phyloP scores from a whole-genome alignment of 2,797 vertebrate species.

The Salarias fasciatus region DNA sequence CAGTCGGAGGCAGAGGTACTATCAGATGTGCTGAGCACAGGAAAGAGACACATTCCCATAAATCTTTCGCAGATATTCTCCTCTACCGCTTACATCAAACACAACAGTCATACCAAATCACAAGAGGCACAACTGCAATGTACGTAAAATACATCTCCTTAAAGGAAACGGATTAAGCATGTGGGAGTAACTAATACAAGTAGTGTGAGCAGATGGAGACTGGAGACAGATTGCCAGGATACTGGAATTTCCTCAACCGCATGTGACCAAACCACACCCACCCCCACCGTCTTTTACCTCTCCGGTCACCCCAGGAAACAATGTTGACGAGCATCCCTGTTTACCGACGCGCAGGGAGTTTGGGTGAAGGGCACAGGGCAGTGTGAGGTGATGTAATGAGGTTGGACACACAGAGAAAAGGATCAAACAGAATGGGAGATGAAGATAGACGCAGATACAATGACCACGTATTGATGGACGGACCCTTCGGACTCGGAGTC shows the following conservation, averaged over 20 bases:
- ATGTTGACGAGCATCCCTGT: slow-evolving; percentile 34
- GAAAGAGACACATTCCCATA: slow-evolving; percentile 67
- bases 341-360: slow-evolving; percentile 25
- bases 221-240: slow-evolving; percentile 3
- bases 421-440: slow-evolving; percentile 83
- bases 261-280: slow-evolving; percentile 17
- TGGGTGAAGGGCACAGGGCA: slow-evolving; percentile 40
- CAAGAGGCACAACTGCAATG: slow-evolving; percentile 29
- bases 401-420: slow-evolving; percentile 58
- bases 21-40: slow-evolving; percentile 60
- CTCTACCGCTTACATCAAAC: slow-evolving; percentile 54
- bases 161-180: slow-evolving; percentile 4
- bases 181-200: slow-evolving; percentile 27
- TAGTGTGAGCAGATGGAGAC: slow-evolving; percentile 7
- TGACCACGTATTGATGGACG: slow-evolving; percentile 77
- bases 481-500: slow-evolving; percentile 61
- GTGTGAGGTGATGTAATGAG: slow-evolving; percentile 75
- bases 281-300: slow-evolving; percentile 3
- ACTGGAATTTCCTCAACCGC: slow-evolving; percentile 8
- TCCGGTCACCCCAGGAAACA: slow-evolving; percentile 42
- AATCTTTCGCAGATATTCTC: slow-evolving; percentile 54
- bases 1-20: slow-evolving; percentile 58
- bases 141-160: slow-evolving; percentile 28
- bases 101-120: slow-evolving; percentile 41
- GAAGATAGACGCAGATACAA: slow-evolving; percentile 77